A percentile compares a stretch with the other conserved stretches of the same genome.
These are phyloP conservation scores for Lymantria dispar DNA, from an alignment of 2,888 invertebrate genomes.

Conservation along the genomic window DNA sequence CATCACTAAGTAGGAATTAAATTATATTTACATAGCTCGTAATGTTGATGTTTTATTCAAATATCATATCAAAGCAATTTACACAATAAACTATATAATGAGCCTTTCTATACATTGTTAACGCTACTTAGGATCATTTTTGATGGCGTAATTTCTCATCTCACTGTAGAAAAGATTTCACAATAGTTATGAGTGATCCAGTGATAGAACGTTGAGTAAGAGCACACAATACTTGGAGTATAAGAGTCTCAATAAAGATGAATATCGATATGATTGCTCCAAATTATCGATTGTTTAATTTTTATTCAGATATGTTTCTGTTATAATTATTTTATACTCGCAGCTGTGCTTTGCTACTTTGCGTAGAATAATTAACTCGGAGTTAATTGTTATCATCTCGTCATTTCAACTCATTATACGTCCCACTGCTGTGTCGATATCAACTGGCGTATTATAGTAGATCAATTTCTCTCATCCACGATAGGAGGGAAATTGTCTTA, in stretches of 20 bases:
- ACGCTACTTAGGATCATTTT: background rate
- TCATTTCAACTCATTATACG: no score
- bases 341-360: no score
- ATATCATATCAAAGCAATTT: background rate
- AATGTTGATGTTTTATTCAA: background rate
- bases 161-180: conserved; percentile 22
- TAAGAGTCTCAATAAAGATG: conserved; percentile 36
- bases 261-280: conserved; percentile 43
- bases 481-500: no score
- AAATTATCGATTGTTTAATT: conserved; percentile 60
- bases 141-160: background rate
- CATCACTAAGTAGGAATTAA: no score
- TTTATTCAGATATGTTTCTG: conserved; percentile 19
- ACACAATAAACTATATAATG: background rate
- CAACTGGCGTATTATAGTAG: no score
- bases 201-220: conserved; percentile 19
- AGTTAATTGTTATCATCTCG: no score
- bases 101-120: background rate
- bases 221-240: conserved; percentile 32
- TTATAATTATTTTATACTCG: conserved; percentile 8
- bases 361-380: no score
- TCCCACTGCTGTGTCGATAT: no score
- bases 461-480: no score
- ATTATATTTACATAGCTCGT: conserved; percentile 1
- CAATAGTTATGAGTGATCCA: conserved; percentile 24